Percentiles rank a stretch among this genome's conserved stretches.
Conservation (phyloP, 1,140 invertebrate species). For the Heterodera carotae region DNA sequence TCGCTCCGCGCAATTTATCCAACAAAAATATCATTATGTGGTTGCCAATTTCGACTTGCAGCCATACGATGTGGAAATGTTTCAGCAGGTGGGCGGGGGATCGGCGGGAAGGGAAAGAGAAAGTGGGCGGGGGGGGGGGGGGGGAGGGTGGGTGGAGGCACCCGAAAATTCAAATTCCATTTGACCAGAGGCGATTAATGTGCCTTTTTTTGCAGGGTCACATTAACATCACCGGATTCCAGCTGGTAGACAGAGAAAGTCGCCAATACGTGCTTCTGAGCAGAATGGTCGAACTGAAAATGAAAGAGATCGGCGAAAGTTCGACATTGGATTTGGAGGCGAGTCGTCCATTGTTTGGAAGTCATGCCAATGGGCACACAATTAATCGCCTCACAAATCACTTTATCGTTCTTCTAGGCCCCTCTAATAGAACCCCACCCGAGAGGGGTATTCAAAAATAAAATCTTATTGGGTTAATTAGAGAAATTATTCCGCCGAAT, state of each 20-base stretch:
- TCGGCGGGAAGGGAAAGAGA: too few relatives aligned
- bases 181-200: not conserved
- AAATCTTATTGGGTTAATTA: too few relatives aligned
- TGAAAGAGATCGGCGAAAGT: slow-evolving; percentile 24
- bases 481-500: too few relatives aligned
- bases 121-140: too few relatives aligned
- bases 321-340: slow-evolving; percentile 44
- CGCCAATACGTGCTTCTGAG: slow-evolving; percentile 41
- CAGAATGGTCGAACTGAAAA: slow-evolving; percentile 33
- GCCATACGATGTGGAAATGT: slow-evolving; percentile 66
- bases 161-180: not conserved
- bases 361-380: too few relatives aligned
- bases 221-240: slow-evolving; percentile 68
- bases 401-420: too few relatives aligned
- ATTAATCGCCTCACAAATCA: too few relatives aligned
- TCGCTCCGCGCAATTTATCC: slow-evolving; percentile 63
- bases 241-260: slow-evolving; percentile 54
- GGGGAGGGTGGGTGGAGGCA: too few relatives aligned
- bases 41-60: slow-evolving; percentile 55
- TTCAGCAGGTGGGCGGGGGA: slow-evolving; percentile 49
- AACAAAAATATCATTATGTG: slow-evolving; percentile 63
- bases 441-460: too few relatives aligned
- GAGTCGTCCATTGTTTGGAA: too few relatives aligned
- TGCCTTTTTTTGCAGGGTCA: slow-evolving; percentile 65
- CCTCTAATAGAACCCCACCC: too few relatives aligned